phyloP scores from a whole-genome alignment of 2,113 vertebrate species.

The Parus major region DNA sequence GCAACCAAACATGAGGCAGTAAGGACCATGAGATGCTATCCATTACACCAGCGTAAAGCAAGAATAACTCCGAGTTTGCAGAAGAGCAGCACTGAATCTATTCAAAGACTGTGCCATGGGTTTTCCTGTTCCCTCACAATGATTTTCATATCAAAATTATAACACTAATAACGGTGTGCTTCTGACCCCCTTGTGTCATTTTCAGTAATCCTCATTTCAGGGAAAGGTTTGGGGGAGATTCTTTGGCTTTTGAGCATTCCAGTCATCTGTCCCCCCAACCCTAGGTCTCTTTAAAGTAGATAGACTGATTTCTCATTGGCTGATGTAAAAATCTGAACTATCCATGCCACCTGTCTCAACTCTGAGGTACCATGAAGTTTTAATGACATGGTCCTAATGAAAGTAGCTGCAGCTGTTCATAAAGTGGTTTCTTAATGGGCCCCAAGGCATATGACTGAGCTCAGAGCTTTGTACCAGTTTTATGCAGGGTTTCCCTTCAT shows the following conservation, averaged over 20 bases:
- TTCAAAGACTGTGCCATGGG: background rate
- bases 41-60: background rate
- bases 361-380: background rate
- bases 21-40: background rate
- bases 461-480: background rate
- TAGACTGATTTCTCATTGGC: background rate
- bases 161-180: background rate
- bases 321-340: background rate
- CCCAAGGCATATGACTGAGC: background rate
- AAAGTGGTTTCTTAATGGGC: background rate
- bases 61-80: background rate
- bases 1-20: background rate
- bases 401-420: background rate
- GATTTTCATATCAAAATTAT: background rate
- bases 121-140: background rate
- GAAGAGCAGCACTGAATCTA: background rate
- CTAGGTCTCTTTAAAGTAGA: background rate
- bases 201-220: background rate
- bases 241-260: background rate
- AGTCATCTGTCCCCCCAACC: background rate
- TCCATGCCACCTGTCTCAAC: background rate
- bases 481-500: background rate
- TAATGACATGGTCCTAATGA: background rate
- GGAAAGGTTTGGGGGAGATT: background rate
- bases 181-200: background rate